A percentile compares a stretch with the other conserved stretches of the same genome.
Conservation (phyloP, 2,113 vertebrate species). For the Martes martes region DNA sequence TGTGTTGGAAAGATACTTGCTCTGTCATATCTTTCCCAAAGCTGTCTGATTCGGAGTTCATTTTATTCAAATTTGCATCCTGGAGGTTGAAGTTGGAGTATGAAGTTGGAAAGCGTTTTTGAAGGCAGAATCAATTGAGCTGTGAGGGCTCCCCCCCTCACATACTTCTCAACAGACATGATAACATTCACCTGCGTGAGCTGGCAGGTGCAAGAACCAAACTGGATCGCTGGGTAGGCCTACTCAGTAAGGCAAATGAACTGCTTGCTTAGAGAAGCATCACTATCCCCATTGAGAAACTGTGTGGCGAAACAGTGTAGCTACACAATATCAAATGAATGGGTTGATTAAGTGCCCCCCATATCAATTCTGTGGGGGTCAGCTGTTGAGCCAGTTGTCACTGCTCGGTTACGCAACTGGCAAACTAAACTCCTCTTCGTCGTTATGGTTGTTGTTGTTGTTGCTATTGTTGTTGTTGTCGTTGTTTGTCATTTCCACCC, state of each 20-base stretch:
- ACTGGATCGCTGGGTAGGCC: conserved; percentile 52
- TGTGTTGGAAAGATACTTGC: neutral
- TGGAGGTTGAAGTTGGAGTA: conserved; percentile 20
- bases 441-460: neutral
- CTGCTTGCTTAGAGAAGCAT: conserved; percentile 52
- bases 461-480: neutral
- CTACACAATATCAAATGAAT: conserved; percentile 40
- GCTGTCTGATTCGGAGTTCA: neutral
- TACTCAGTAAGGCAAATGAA: conserved; percentile 52
- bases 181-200: conserved; percentile 49
- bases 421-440: conserved; percentile 43
- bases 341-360: conserved; percentile 27
- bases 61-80: conserved; percentile 50
- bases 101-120: conserved; percentile 52
- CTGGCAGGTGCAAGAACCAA: conserved; percentile 44
- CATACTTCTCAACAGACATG: conserved; percentile 34
- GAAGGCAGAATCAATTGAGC: conserved; percentile 52
- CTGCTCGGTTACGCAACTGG: conserved; percentile 20
- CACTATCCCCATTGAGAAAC: conserved; percentile 51
- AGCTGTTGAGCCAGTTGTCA: conserved; percentile 50
- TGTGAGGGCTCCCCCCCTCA: conserved; percentile 31
- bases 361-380: conserved; percentile 32
- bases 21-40: conserved; percentile 11
- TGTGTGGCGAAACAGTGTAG: conserved; percentile 39
- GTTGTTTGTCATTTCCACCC: conserved; percentile 53